These are phyloP conservation scores for Linnaemya tessellans DNA, from an alignment of 2,888 invertebrate species.

Conservation along the genomic window DNA sequence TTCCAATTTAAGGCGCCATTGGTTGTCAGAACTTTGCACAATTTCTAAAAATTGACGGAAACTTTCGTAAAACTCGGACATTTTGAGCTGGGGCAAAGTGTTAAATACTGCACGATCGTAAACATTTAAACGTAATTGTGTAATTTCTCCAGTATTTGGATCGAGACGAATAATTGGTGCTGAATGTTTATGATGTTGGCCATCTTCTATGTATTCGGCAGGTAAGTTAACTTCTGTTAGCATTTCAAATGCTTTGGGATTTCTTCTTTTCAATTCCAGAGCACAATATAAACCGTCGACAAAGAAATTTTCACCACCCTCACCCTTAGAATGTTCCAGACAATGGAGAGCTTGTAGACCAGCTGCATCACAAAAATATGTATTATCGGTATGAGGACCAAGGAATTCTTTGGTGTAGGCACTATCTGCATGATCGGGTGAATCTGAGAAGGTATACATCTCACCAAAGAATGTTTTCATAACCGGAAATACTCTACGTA, in stretches of 20 bases:
- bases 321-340: conserved; percentile 84
- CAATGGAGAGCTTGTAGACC: conserved; percentile 88
- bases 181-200: conserved; percentile 85
- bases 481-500: conserved; percentile 85
- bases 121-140: conserved; percentile 89
- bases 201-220: conserved; percentile 87
- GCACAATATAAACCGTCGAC: conserved; percentile 90
- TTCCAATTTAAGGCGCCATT: conserved; percentile 86
- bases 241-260: conserved; percentile 85
- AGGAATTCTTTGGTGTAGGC: conserved; percentile 88
- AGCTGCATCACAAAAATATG: conserved; percentile 90
- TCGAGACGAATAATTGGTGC: conserved; percentile 86
- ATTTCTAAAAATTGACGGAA: conserved; percentile 85
- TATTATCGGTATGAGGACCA: conserved; percentile 90
- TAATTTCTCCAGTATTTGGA: conserved; percentile 84
- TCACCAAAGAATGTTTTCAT: conserved; percentile 90
- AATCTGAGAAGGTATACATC: conserved; percentile 88
- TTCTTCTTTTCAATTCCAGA: conserved; percentile 84
- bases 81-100: conserved; percentile 84
- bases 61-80: conserved; percentile 86
- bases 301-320: conserved; percentile 89
- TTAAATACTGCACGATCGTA: conserved; percentile 88
- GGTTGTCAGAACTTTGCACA: conserved; percentile 84
- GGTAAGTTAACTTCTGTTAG: conserved; percentile 85
- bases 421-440: conserved; percentile 87